Evolutionary conservation across 1,140 invertebrate genomes (phyloP).

Genomic region (Xylocopa sonorina): DNA sequence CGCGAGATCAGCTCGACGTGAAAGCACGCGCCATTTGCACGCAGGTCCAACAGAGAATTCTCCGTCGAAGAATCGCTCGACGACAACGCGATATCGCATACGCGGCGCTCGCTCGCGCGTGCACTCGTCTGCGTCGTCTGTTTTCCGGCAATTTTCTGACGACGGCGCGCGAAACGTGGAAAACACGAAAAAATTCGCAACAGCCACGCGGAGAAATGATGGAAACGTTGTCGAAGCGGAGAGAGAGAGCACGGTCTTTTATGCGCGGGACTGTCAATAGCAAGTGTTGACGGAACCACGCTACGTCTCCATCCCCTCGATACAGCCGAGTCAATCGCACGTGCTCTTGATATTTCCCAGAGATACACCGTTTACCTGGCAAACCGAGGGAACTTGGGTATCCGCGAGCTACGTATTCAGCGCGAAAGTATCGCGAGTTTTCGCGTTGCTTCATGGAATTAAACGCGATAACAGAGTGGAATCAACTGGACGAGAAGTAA

Average conservation of each 20-base stretch:
- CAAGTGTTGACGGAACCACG: slow-evolving; percentile 1
- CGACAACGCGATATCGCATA: background rate
- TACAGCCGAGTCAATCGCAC: slow-evolving; percentile 10
- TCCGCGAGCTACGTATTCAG: background rate
- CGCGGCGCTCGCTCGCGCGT: background rate
- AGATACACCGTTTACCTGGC: background rate
- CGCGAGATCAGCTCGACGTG: no score
- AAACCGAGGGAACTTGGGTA: background rate
- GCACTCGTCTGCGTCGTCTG: no score
- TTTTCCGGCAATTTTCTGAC: background rate
- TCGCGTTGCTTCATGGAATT: background rate
- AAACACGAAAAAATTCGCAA: background rate
- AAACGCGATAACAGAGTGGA: background rate
- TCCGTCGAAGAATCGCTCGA: background rate
- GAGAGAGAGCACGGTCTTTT: background rate
- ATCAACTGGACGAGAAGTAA: background rate
- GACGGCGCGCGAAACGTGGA: background rate
- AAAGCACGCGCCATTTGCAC: background rate
- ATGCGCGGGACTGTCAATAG: background rate
- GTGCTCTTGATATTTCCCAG: background rate
- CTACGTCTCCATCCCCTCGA: background rate
- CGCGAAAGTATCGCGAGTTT: background rate
- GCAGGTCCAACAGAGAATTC: background rate
- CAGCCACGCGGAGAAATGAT: background rate
- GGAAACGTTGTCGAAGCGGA: background rate